Conservation (phyloP, 2,888 invertebrate genomes). For the Lasioglossum figueresi region DNA sequence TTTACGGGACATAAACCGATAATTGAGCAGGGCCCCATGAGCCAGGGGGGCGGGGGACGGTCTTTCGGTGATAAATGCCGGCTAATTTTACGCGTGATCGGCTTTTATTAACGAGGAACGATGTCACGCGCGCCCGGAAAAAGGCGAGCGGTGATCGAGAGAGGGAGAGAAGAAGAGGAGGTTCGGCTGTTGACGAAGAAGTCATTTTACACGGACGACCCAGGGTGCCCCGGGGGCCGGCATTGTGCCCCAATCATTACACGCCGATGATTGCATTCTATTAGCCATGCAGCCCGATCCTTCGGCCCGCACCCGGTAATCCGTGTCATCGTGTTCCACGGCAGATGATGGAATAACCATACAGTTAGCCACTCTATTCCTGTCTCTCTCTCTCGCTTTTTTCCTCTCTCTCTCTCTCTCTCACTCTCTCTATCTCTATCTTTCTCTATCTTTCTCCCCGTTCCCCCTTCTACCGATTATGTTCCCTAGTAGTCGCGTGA, state of each 20-base stretch:
- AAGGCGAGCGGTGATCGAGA: conserved; percentile 57
- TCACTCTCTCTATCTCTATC: no score
- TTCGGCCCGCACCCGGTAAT: conserved; percentile 77
- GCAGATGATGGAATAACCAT: conserved; percentile 54
- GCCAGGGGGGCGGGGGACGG: background rate
- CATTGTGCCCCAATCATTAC: conserved; percentile 74
- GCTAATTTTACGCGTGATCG: conserved; percentile 83
- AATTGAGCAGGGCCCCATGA: conserved; percentile 54
- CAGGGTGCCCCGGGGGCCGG: conserved; percentile 33
- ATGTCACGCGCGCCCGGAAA: conserved; percentile 63
- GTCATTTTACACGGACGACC: conserved; percentile 65
- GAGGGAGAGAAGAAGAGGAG: conserved; percentile 46
- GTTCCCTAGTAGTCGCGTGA: conserved; percentile 8
- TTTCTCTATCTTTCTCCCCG: background rate
- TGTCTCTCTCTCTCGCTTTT: background rate
- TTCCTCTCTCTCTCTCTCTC: background rate
- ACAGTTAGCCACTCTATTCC: conserved; percentile 34
- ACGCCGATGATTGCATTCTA: conserved; percentile 80
- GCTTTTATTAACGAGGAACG: conserved; percentile 79
- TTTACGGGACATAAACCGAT: conserved; percentile 61
- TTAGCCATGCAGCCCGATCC: conserved; percentile 78
- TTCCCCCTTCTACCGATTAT: background rate
- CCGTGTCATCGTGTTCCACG: conserved; percentile 65
- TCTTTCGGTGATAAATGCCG: conserved; percentile 72
- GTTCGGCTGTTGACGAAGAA: conserved; percentile 60